phyloP scores from a whole-genome alignment of 1,140 invertebrate genomes.

The Zaprionus africanus region DNA sequence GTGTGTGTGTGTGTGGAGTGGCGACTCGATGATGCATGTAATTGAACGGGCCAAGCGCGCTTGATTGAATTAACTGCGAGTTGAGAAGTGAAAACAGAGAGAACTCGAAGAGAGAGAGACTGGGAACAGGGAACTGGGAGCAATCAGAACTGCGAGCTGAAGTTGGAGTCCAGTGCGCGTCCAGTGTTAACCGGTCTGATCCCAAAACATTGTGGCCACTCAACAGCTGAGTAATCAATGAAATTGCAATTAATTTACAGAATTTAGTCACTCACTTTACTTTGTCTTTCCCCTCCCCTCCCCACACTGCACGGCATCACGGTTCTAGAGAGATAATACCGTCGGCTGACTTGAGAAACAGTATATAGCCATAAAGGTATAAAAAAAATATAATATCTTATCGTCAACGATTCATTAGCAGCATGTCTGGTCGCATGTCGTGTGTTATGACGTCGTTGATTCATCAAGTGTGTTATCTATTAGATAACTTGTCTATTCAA shows the following conservation, averaged over 20 bases:
- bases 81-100: background rate
- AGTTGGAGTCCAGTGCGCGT: conserved; percentile 14
- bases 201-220: conserved; percentile 1
- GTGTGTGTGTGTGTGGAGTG: conserved; percentile 35
- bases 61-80: conserved; percentile 45
- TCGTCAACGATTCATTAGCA: conserved; percentile 46
- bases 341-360: conserved; percentile 20
- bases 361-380: conserved; percentile 15
- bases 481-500: conserved; percentile 54
- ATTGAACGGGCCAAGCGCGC: conserved; percentile 32
- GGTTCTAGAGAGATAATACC: conserved; percentile 16
- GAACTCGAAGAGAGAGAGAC: background rate
- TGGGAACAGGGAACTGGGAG: background rate
- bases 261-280: conserved; percentile 18
- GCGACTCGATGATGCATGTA: conserved; percentile 51
- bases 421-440: conserved; percentile 25
- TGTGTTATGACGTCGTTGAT: conserved; percentile 44
- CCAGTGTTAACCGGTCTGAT: conserved; percentile 37
- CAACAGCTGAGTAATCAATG: conserved; percentile 46
- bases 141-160: conserved; percentile 4
- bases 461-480: conserved; percentile 42
- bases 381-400: conserved; percentile 57
- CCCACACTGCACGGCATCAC: background rate
- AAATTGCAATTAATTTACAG: conserved; percentile 33
- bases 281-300: too few relatives aligned